phyloP scores from a whole-genome alignment of 2,797 vertebrate genomes.

The Holocentrus rufus region DNA sequence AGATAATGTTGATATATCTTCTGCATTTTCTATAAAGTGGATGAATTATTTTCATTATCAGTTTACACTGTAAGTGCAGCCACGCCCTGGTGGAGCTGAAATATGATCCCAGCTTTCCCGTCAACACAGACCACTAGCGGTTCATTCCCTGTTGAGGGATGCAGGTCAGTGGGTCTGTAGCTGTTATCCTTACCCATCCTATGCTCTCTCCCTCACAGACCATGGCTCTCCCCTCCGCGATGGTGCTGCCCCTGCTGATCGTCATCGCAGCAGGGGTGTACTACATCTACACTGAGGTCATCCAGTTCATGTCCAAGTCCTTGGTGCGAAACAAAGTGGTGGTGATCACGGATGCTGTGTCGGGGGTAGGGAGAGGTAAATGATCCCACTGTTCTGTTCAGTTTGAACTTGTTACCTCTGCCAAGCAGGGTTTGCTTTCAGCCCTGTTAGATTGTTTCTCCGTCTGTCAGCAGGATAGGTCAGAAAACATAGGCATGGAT shows the following conservation, averaged over 20 bases:
- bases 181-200: constrained; percentile 10
- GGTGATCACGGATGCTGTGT: constrained; percentile 94
- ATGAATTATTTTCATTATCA: constrained; percentile 1
- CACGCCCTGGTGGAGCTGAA: constrained; percentile 3
- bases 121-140: constrained; percentile 12
- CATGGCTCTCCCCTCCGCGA: constrained; percentile 86
- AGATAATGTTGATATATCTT: constrained; percentile 18
- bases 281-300: constrained; percentile 91
- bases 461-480: not conserved
- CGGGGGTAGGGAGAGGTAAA: constrained; percentile 92
- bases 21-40: not conserved
- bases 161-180: constrained; percentile 34
- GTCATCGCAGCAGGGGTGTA: constrained; percentile 89
- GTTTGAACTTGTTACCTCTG: not conserved
- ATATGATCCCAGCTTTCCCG: constrained; percentile 8
- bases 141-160: not conserved
- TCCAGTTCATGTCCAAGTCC: constrained; percentile 89
- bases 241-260: constrained; percentile 88
- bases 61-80: constrained; percentile 14
- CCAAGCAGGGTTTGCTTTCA: not conserved
- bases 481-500: constrained; percentile 2
- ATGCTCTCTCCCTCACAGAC: constrained; percentile 59
- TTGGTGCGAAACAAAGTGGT: constrained; percentile 94
- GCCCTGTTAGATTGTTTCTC: not conserved
- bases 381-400: constrained; percentile 19